phyloP scores from a whole-genome alignment of 2,113 vertebrate species.

The Gobiocypris rarus region DNA sequence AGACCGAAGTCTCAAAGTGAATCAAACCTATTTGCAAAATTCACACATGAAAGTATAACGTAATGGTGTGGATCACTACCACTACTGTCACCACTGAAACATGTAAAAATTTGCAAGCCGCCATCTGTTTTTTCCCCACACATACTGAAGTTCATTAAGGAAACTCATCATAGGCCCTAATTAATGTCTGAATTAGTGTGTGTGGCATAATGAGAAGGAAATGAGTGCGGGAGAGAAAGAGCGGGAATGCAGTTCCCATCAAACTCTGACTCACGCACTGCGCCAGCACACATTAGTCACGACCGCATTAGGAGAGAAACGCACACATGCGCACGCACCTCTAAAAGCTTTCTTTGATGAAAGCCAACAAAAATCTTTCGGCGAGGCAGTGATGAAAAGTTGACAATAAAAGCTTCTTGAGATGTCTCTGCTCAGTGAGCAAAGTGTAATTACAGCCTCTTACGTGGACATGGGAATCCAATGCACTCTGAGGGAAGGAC shows the following conservation, averaged over 20 bases:
- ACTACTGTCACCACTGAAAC: conserved; percentile 14
- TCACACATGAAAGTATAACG: background rate
- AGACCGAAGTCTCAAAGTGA: background rate
- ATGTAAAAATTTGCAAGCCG: conserved; percentile 48
- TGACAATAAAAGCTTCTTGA: conserved; percentile 20
- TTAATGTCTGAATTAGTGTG: conserved; percentile 71
- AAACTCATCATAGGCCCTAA: conserved; percentile 75
- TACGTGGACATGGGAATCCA: background rate
- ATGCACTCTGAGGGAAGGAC: background rate
- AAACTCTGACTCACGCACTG: conserved; percentile 50
- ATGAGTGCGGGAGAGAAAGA: conserved; percentile 49
- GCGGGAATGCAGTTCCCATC: conserved; percentile 21
- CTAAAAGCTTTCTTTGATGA: conserved; percentile 38
- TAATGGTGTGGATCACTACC: conserved; percentile 14
- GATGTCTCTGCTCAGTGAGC: conserved; percentile 31
- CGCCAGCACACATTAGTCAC: conserved; percentile 56
- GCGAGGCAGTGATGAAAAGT: conserved; percentile 12
- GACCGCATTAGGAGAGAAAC: conserved; percentile 62
- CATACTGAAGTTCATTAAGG: conserved; percentile 68
- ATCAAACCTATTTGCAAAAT: conserved; percentile 9
- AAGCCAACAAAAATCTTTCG: conserved; percentile 37
- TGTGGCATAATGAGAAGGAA: conserved; percentile 61
- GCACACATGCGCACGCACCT: conserved; percentile 26
- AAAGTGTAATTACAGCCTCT: background rate
- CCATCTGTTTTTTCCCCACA: conserved; percentile 52